phyloP scores from a whole-genome alignment of 2,113 vertebrate genomes.

The Epinephelus cyanopodus region DNA sequence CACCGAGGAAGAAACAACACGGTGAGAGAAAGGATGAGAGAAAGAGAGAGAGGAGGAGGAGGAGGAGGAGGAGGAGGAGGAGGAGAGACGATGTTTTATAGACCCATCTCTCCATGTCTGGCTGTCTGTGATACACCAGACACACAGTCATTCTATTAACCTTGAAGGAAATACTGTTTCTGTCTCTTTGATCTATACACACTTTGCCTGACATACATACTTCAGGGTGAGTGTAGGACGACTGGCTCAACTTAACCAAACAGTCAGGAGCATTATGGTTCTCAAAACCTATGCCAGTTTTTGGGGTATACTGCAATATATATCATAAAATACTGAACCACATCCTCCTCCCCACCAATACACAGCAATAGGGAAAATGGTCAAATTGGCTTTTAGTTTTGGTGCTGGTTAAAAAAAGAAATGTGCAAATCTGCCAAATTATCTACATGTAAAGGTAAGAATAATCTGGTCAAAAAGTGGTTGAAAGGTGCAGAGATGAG shows the following conservation, averaged over 20 bases:
- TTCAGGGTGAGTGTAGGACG: not conserved
- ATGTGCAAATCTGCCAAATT: not conserved
- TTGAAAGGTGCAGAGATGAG: not conserved
- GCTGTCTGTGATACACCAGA: conserved; percentile 6
- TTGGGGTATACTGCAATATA: no score
- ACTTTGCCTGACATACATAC: not conserved
- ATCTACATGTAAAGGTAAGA: not conserved
- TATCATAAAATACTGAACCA: no score
- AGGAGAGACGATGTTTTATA: not conserved
- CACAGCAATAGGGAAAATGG: no score
- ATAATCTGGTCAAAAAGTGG: not conserved
- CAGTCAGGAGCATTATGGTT: no score
- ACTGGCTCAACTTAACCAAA: not conserved
- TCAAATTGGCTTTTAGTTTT: not conserved
- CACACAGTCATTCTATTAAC: conserved; percentile 28
- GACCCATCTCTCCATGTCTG: not conserved
- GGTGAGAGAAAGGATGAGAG: conserved; percentile 41
- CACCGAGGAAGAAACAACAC: conserved; percentile 63
- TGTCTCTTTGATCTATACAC: not conserved
- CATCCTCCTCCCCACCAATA: no score
- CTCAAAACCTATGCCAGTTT: no score
- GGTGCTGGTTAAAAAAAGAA: not conserved
- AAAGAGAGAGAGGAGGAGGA: conserved; percentile 52
- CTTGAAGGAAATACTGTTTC: conserved; percentile 11
- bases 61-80: not conserved